These are phyloP conservation scores for Coecobrya sp. DNA, from an alignment of 2,888 invertebrate species.

Conservation along the genomic window DNA sequence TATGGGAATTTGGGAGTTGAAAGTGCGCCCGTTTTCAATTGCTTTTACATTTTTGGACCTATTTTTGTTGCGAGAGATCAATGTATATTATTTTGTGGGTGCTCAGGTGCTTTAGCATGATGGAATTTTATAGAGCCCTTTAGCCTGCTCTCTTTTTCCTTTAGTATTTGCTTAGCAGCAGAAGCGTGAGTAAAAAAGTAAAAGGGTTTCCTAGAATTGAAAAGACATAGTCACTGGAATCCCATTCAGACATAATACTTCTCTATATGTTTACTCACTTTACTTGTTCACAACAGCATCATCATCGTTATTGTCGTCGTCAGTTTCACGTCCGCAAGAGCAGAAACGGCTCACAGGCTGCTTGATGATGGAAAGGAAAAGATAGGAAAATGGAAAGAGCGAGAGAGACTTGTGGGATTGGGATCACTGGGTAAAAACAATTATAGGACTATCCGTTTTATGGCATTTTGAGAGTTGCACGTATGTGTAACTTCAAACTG, in stretches of 20 bases:
- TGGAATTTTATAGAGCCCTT: slow-evolving; percentile 42
- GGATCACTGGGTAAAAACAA: slow-evolving; percentile 49
- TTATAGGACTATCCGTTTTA: slow-evolving; percentile 33
- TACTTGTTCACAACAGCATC: neutral
- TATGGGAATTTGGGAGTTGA: neutral
- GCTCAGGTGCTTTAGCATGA: slow-evolving; percentile 43
- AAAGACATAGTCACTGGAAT: slow-evolving; percentile 1
- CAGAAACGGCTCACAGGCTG: neutral
- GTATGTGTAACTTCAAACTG: neutral
- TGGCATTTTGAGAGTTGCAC: neutral
- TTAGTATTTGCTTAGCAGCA: slow-evolving; percentile 22
- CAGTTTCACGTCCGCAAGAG: slow-evolving; percentile 1
- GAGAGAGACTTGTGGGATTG: slow-evolving; percentile 40
- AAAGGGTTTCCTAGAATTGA: slow-evolving; percentile 13
- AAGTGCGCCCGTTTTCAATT: slow-evolving; percentile 40
- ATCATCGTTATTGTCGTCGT: neutral
- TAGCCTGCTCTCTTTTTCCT: neutral
- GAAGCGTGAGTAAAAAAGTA: neutral
- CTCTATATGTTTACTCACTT: neutral
- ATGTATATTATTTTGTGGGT: slow-evolving; percentile 26
- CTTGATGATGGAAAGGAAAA: neutral
- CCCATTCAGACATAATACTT: slow-evolving; percentile 24
- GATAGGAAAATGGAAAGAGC: neutral
- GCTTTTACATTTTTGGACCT: neutral
- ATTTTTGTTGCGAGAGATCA: slow-evolving; percentile 25